Evolutionary conservation across 1,140 invertebrate genomes (phyloP).

Genomic region (Ridgeia piscesae): DNA sequence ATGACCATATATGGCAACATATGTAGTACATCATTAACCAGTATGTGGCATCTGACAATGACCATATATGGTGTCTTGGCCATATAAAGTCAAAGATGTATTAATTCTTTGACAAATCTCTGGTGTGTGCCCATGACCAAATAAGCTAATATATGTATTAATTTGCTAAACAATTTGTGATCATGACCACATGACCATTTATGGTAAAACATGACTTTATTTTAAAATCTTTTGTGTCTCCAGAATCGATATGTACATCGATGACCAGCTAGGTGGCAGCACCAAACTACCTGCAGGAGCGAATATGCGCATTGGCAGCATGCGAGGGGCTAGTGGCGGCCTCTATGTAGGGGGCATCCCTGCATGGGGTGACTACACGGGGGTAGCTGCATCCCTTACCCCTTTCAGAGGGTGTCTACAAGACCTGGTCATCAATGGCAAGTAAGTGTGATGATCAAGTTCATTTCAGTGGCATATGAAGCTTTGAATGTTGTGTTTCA

Average conservation of each 20-base stretch:
- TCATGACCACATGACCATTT: not conserved
- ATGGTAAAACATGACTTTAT: not conserved
- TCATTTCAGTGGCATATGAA: not conserved
- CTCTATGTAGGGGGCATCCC: constrained; percentile 71
- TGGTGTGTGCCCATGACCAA: not conserved
- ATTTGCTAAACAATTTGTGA: not conserved
- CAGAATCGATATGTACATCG: constrained; percentile 68
- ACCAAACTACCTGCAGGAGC: constrained; percentile 57
- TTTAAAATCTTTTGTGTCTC: not conserved
- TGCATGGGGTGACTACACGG: constrained; percentile 58
- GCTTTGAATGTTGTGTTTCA: not conserved
- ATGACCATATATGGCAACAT: too few relatives aligned
- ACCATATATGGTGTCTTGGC: not conserved
- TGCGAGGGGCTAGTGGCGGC: constrained; percentile 56
- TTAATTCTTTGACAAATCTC: not conserved
- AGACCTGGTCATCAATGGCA: constrained; percentile 78
- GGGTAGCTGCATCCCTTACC: constrained; percentile 61
- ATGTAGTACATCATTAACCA: not conserved
- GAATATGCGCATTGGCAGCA: constrained; percentile 55
- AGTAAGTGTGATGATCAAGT: constrained; percentile 60
- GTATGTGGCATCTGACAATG: not conserved
- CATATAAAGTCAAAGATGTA: not conserved
- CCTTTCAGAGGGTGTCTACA: constrained; percentile 74
- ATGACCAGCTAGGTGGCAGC: constrained; percentile 66
- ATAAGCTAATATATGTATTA: not conserved